Conservation (phyloP, 2,797 vertebrate genomes). For the Gila robusta region DNA sequence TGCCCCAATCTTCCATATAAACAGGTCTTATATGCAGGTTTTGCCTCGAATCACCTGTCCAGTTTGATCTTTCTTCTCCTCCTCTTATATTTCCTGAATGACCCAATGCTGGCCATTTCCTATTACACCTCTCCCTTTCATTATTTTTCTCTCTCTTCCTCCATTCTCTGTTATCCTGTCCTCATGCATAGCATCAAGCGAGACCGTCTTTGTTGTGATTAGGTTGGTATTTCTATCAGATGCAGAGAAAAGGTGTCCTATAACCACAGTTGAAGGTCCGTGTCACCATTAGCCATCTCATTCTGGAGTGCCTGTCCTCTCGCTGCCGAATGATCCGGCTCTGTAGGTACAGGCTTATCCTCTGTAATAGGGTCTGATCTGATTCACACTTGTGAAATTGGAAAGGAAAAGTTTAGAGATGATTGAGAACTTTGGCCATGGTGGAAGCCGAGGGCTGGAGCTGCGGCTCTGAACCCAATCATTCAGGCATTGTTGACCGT, state of each 20-base stretch:
- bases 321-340: conserved; percentile 65
- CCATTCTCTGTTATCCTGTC: conserved; percentile 53
- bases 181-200: conserved; percentile 37
- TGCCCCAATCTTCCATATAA: not conserved
- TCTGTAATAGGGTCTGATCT: conserved; percentile 71
- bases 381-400: conserved; percentile 70
- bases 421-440: conserved; percentile 69
- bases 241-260: conserved; percentile 62
- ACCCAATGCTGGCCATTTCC: conserved; percentile 14
- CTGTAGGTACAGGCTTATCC: conserved; percentile 71
- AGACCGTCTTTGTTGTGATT: conserved; percentile 43
- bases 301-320: conserved; percentile 64
- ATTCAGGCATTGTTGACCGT: conserved; percentile 76
- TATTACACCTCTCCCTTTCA: conserved; percentile 44
- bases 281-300: conserved; percentile 56
- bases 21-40: conserved; percentile 18
- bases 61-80: conserved; percentile 25
- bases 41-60: conserved; percentile 4
- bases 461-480: conserved; percentile 74
- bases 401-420: conserved; percentile 71
- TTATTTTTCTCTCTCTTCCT: conserved; percentile 25
- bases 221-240: conserved; percentile 64
- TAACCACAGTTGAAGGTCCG: conserved; percentile 60
- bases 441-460: conserved; percentile 10
- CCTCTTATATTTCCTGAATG: conserved; percentile 14